Base-by-base conservation (phyloP, 2,888 invertebrate species). In the Morinoia aosen region DNA sequence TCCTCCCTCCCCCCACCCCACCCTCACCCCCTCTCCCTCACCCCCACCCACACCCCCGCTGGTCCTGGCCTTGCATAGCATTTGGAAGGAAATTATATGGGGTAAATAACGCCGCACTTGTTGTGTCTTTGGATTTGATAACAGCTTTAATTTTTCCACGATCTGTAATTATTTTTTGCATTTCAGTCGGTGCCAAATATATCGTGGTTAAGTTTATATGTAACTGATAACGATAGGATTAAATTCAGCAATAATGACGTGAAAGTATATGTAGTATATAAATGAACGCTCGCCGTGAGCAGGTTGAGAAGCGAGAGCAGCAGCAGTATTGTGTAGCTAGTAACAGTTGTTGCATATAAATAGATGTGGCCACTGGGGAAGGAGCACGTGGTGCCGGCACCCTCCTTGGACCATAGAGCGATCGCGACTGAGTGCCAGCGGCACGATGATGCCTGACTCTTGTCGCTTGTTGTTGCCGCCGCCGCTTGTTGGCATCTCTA, bases 381-480 rank as follows among this genome's bases (percentile, higher is more conserved):
- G 14, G 93, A 93, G 58, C 93, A 93, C 93, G 93, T 93, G 93
- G 93, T 93, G 93, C 93, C 93, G 57, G n/a, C 57, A 57, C 93
- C 57, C 93, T 56, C 58, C 93, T 57, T 57, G 1, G 57, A 57
- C 93, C 93, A 12, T 57, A 48, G n/a, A 33, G 57, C 57, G 33
- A 33, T 58, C 93, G 57, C n/a, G n/a, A 56, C 57, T 57, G 57
- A 93, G 57, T 93, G 93, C 93, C 93, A 57, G 93, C 39, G 5
- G 93, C 40, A 93, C 93, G 93, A 93, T 93, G 93, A 11, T 91
- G 90, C 90, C 90, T n/a, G 90, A 1, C n/a, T 90, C 3, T 48
- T 48, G 48, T 48, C 48, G 48, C 3, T 48, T 48, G 48, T 48
- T 48, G 61, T 19, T 61, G 61, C 14, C 64, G 19, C 25, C 25